phyloP scores from a whole-genome alignment of 2,113 vertebrate species.

The Osmerus eperlanus region DNA sequence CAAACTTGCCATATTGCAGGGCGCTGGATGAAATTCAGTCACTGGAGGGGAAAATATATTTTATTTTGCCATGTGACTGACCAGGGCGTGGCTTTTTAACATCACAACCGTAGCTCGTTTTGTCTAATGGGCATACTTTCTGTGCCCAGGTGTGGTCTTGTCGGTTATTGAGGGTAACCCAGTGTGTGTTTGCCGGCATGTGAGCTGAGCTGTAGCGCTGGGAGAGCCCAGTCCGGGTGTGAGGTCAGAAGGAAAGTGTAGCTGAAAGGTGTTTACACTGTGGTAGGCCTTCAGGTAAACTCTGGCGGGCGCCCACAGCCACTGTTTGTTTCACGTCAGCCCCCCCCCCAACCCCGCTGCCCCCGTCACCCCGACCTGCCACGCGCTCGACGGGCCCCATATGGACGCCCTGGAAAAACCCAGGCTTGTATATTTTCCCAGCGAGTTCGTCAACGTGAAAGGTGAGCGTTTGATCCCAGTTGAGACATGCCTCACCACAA shows the following conservation, averaged over 20 bases:
- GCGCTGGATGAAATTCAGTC: too few relatives aligned
- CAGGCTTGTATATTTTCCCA: constrained; percentile 31
- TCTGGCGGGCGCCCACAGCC: constrained; percentile 12
- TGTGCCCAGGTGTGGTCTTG: too few relatives aligned
- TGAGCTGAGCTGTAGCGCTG: too few relatives aligned
- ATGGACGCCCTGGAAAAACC: constrained; percentile 7
- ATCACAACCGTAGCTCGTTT: too few relatives aligned
- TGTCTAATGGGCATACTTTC: too few relatives aligned
- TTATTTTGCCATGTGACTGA: not conserved
- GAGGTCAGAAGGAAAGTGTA: constrained; percentile 1
- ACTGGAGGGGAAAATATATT: too few relatives aligned
- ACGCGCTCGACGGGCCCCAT: not conserved
- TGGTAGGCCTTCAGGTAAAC: constrained; percentile 30
- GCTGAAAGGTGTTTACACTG: constrained; percentile 28
- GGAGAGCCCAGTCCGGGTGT: too few relatives aligned
- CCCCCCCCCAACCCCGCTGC: too few relatives aligned
- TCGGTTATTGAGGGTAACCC: not conserved
- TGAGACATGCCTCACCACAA: not conserved
- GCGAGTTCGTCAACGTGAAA: constrained; percentile 15
- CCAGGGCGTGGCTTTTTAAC: not conserved
- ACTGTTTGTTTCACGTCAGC: constrained; percentile 32
- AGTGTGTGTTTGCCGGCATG: not conserved
- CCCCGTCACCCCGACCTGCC: not conserved
- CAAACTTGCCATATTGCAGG: too few relatives aligned
- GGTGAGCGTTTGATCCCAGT: not conserved